Evolutionary conservation across 2,888 invertebrate species (phyloP).

Genomic region (Entomobrya proxima): DNA sequence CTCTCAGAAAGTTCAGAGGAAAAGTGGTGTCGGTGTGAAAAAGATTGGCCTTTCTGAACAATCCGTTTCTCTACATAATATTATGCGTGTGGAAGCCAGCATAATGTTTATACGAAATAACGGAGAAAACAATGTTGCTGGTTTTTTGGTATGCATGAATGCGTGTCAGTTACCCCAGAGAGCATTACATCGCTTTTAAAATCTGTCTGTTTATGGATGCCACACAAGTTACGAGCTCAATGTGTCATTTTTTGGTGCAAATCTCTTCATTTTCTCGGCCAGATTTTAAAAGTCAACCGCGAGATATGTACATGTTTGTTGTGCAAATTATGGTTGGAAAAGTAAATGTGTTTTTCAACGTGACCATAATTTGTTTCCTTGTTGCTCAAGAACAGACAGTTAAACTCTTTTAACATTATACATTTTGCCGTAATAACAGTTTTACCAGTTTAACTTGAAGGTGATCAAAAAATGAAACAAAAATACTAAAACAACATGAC

Average conservation of each 20-base stretch:
- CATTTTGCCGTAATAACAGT: not conserved
- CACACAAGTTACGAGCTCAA: conserved; percentile 47
- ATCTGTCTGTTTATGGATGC: conserved; percentile 59
- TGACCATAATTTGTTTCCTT: conserved; percentile 19
- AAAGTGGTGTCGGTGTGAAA: conserved; percentile 1
- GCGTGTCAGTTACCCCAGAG: conserved; percentile 29
- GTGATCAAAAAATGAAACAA: not conserved
- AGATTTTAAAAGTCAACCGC: conserved; percentile 9
- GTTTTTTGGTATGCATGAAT: conserved; percentile 65
- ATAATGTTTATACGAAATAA: not conserved
- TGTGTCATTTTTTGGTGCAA: conserved; percentile 63
- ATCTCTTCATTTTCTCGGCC: conserved; percentile 59
- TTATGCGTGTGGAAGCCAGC: not conserved
- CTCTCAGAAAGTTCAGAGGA: not conserved
- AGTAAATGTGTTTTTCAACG: not conserved
- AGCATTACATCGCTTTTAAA: conserved; percentile 26
- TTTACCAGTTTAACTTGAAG: not conserved
- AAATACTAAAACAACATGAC: conserved; percentile 14
- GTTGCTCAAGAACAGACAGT: not conserved
- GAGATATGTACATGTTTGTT: not conserved
- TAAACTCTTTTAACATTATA: not conserved
- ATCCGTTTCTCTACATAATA: not conserved
- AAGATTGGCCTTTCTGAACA: conserved; percentile 8
- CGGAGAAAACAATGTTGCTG: conserved; percentile 47
- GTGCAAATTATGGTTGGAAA: not conserved